phyloP scores from a whole-genome alignment of 2,888 invertebrate species.

The Epinotia ramella region DNA sequence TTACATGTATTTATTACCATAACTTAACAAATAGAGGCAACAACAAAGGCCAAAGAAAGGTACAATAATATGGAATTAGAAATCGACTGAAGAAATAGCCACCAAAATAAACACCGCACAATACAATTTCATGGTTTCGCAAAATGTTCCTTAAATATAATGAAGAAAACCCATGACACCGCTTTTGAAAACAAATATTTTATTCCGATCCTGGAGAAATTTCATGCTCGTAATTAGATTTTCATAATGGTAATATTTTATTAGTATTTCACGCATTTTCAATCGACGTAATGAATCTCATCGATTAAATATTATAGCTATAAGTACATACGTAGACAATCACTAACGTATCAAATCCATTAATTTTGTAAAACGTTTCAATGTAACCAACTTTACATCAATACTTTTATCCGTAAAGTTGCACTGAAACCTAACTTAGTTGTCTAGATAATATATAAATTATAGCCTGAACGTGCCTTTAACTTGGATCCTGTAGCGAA shows the following conservation, averaged over 20 bases:
- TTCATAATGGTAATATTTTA: not conserved
- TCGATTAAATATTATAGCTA: not conserved
- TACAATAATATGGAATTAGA: too few relatives aligned
- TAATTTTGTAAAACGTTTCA: not conserved
- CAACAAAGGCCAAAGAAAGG: too few relatives aligned
- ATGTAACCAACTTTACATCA: not conserved
- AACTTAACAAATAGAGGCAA: too few relatives aligned
- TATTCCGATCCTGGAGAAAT: not conserved
- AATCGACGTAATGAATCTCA: not conserved
- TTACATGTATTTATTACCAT: too few relatives aligned
- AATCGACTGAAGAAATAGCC: too few relatives aligned
- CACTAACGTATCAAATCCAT: not conserved
- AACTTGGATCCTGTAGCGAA: constrained; percentile 4
- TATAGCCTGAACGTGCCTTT: constrained; percentile 26
- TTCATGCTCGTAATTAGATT: not conserved
- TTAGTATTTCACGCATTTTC: not conserved
- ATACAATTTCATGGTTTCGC: not conserved
- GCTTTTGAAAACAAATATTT: too few relatives aligned
- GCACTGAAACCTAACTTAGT: constrained; percentile 8
- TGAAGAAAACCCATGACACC: not conserved
- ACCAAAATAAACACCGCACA: not conserved
- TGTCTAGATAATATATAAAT: constrained; percentile 23
- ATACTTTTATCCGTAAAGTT: constrained; percentile 12
- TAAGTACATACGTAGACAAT: not conserved
- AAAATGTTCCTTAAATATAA: not conserved